phyloP scores from a whole-genome alignment of 2,888 invertebrate genomes.

The Vandiemenella viatica region DNA sequence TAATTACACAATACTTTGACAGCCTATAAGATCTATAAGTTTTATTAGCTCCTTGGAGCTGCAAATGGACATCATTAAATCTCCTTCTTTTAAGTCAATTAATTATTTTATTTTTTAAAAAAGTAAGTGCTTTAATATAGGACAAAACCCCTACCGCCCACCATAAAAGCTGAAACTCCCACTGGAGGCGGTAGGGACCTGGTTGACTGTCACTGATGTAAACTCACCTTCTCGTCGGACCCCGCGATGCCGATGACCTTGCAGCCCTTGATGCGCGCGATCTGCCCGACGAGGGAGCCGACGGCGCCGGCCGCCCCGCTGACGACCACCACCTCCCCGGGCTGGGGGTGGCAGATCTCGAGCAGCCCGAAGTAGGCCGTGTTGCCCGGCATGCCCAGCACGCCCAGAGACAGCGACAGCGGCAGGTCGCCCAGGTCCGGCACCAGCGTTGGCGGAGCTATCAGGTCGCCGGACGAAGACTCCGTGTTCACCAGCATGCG shows the following conservation, averaged over 20 bases:
- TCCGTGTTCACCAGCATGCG: constrained; percentile 35
- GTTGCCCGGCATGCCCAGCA: constrained; percentile 30
- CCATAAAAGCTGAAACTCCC: too few species aligned
- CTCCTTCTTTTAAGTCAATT: too few species aligned
- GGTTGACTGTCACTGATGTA: too few species aligned
- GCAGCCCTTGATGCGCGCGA: constrained; percentile 42
- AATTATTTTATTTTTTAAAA: too few species aligned
- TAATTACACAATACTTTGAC: too few species aligned
- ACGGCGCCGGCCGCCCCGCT: constrained; percentile 32
- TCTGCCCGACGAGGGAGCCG: constrained; percentile 32
- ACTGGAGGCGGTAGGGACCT: too few species aligned
- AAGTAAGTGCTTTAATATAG: too few species aligned
- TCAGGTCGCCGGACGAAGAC: background rate
- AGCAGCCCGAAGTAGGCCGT: constrained; percentile 61
- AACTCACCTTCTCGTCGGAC: constrained; percentile 52
- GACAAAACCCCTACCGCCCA: too few species aligned
- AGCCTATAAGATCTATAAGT: too few species aligned
- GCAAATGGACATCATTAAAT: too few species aligned
- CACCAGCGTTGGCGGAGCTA: constrained; percentile 12
- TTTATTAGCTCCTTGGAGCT: too few species aligned
- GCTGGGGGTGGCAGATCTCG: constrained; percentile 52
- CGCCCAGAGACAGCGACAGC: constrained; percentile 23
- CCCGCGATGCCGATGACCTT: constrained; percentile 59
- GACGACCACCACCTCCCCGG: constrained; percentile 50
- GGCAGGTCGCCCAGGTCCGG: constrained; percentile 24